Conservation (phyloP, 2,797 vertebrate genomes). For the Calcarius lapponicus region DNA sequence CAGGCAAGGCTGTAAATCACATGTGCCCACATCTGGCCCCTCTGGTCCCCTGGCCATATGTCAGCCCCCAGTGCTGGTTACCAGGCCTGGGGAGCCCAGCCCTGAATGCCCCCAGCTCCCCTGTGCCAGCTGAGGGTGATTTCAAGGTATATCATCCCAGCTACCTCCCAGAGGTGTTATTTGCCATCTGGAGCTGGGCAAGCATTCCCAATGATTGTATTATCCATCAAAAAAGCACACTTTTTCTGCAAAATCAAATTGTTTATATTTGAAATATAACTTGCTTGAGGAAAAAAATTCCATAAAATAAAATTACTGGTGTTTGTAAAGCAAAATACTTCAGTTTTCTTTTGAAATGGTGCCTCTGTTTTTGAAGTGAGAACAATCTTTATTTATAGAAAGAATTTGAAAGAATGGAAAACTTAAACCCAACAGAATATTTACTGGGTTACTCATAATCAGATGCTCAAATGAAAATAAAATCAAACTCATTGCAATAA, state of each 20-base stretch:
- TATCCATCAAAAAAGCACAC: background rate
- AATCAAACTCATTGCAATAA: background rate
- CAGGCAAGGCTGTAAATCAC: slow-evolving; percentile 19
- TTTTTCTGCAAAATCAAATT: background rate
- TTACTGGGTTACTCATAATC: slow-evolving; percentile 27
- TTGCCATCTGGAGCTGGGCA: slow-evolving; percentile 58
- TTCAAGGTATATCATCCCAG: slow-evolving; percentile 13
- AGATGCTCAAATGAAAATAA: background rate
- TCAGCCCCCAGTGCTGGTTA: background rate
- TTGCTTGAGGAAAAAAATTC: background rate
- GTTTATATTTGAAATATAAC: background rate
- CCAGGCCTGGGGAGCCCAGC: background rate
- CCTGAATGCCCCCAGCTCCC: background rate
- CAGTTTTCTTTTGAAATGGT: background rate
- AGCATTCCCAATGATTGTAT: background rate
- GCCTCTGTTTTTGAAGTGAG: background rate
- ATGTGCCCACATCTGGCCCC: background rate
- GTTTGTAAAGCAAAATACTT: background rate
- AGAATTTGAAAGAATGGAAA: background rate
- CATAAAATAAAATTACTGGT: background rate
- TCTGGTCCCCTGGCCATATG: slow-evolving; percentile 6
- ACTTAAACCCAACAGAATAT: background rate
- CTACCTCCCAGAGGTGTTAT: slow-evolving; percentile 52
- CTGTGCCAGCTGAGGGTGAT: background rate
- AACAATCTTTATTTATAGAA: background rate